Evolutionary conservation across 1,140 invertebrate genomes (phyloP), one percentile per base, ranked within the genome.

Genomic region (Papilio dardanus): DNA sequence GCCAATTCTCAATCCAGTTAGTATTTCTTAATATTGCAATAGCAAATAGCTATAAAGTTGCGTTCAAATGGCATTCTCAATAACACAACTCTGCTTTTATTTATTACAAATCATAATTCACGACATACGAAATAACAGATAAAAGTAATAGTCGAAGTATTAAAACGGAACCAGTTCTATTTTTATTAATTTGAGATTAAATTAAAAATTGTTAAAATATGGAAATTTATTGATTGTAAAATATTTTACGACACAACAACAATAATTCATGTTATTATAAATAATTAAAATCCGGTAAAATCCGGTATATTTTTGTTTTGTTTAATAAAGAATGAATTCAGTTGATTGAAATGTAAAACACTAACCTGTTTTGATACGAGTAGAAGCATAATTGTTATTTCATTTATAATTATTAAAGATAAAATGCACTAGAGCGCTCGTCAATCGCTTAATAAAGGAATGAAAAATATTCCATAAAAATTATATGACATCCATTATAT

Each of bases 21-120:
- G 71, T 78, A 81, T 82, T 85, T 81, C 79, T 81, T 84, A 84
- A 81, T 54, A 83, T 81, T 83, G 83, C 83, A 80, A 81, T 83
- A 84, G 76, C 74, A 71, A 81, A 78, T 76, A 73, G 76, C 76
- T 76, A 73, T 74, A 77, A 50, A 79, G 75, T 79, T 80, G 80
- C 77, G 75, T 75, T 74, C 71, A 62, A 76, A 73, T 79, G 68
- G 58, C 79, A 79, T 79, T 83, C 81, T 83, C 78, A 21, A 35
- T 50, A 19, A 35, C 16, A 73, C 71, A 54, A 73, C 50, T 73
- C 28, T 54, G 69, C 30, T 50, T 71, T 24, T 73, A 73, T 73
- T 73, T 58, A 73, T 73, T 54, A 58, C 42, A 54, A 54, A 73
- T 73, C 21, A 50, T 50, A 40, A 58, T 58, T 58, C 54, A 58